Evolutionary conservation across 2,113 vertebrate species (phyloP).

Genomic region (Numida meleagris): DNA sequence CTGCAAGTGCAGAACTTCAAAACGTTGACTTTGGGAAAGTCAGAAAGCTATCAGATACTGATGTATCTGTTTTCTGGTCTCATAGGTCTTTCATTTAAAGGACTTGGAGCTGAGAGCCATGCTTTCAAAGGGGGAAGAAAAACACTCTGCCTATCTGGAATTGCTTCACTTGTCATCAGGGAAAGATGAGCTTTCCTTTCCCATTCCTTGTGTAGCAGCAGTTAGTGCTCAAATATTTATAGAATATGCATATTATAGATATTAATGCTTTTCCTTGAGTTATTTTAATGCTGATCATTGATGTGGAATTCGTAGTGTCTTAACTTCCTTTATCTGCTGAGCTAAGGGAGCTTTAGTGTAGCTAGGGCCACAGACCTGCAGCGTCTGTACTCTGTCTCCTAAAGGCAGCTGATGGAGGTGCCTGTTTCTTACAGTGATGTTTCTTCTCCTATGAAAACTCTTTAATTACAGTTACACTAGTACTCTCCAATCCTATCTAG

Average conservation of each 20-base stretch:
- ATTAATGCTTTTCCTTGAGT: neutral
- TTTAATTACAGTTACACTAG: neutral
- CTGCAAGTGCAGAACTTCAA: neutral
- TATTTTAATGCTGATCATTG: neutral
- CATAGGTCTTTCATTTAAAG: neutral
- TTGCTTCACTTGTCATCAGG: too few species aligned
- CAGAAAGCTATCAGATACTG: fast-evolving
- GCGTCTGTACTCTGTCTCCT: neutral
- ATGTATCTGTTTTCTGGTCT: neutral
- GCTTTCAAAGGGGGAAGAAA: neutral
- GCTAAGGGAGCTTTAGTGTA: neutral
- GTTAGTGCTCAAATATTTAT: neutral
- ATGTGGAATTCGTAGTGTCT: neutral
- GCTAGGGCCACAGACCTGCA: too few species aligned
- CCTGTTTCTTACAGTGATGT: fast-evolving
- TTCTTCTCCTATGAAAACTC: neutral
- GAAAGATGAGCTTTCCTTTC: neutral
- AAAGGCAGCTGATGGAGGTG: neutral
- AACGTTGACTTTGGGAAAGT: neutral
- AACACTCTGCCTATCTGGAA: too few species aligned
- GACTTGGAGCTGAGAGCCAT: neutral
- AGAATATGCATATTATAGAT: neutral
- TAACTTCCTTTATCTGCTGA: neutral
- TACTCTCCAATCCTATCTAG: neutral
- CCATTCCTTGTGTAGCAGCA: neutral